phyloP scores from a whole-genome alignment of 2,888 invertebrate species.

The Dromius quadrimaculatus region DNA sequence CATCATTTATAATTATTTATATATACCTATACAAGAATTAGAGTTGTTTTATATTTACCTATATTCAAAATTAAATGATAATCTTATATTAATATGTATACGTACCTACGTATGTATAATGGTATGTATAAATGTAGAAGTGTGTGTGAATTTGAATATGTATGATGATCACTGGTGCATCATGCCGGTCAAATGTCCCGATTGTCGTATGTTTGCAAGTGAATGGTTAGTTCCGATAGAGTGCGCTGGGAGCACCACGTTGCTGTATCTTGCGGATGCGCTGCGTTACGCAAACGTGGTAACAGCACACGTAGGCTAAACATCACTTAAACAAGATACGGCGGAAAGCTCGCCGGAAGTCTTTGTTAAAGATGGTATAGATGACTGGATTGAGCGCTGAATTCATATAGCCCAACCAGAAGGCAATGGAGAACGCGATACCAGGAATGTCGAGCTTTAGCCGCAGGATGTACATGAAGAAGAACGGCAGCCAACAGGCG shows the following conservation, averaged over 20 bases:
- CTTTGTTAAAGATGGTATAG: slow-evolving; percentile 97
- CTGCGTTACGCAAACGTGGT: slow-evolving; percentile 76
- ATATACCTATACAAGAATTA: slow-evolving; percentile 34
- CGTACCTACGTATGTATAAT: slow-evolving; percentile 38
- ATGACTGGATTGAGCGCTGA: slow-evolving; percentile 96
- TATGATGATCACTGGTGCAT: slow-evolving; percentile 37
- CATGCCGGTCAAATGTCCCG: slow-evolving; percentile 42
- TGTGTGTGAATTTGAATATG: slow-evolving; percentile 24
- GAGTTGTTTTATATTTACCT: slow-evolving; percentile 37
- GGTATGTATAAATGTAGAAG: slow-evolving; percentile 15
- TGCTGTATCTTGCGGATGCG: slow-evolving; percentile 73
- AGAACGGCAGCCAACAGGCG: slow-evolving; percentile 98
- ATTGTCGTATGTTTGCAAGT: slow-evolving; percentile 45
- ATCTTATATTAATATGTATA: slow-evolving; percentile 27
- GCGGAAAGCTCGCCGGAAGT: slow-evolving; percentile 95
- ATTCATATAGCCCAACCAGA: slow-evolving; percentile 98
- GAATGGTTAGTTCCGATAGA: slow-evolving; percentile 64
- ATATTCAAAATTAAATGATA: slow-evolving; percentile 23
- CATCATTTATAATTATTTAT: slow-evolving; percentile 43
- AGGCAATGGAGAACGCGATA: slow-evolving; percentile 90
- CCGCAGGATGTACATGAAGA: slow-evolving; percentile 90
- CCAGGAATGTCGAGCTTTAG: slow-evolving; percentile 86
- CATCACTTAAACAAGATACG: slow-evolving; percentile 96
- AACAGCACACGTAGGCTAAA: slow-evolving; percentile 88
- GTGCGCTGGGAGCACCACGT: slow-evolving; percentile 73